These are phyloP conservation scores for Punctoribates punctum DNA, from an alignment of 2,888 invertebrate genomes.

Conservation along the genomic window DNA sequence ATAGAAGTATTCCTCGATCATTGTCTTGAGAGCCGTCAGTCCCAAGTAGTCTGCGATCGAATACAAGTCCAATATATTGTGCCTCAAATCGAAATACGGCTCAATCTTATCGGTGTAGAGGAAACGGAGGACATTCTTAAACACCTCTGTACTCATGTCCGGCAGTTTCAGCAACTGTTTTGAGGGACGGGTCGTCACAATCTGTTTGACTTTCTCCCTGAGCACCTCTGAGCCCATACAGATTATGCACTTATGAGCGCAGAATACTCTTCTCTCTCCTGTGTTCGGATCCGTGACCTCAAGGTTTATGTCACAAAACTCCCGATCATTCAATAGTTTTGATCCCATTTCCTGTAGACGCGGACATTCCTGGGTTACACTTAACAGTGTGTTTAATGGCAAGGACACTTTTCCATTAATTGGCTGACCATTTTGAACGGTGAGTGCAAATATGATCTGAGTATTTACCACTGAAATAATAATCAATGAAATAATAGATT, in stretches of 20 bases:
- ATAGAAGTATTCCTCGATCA: conserved; percentile 8
- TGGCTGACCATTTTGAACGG: too few relatives aligned
- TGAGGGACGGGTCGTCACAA: background rate
- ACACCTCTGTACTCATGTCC: background rate
- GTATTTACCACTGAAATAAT: too few relatives aligned
- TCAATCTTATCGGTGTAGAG: background rate
- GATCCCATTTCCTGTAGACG: background rate
- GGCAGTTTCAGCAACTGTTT: background rate
- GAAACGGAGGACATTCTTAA: background rate
- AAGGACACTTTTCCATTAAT: too few relatives aligned
- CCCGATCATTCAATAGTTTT: background rate
- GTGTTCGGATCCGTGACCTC: background rate
- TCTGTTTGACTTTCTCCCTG: background rate
- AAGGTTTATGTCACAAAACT: background rate
- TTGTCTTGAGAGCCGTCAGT: background rate
- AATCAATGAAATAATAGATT: too few relatives aligned
- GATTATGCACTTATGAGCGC: background rate
- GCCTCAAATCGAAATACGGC: background rate
- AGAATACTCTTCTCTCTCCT: background rate
- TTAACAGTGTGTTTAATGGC: too few relatives aligned
- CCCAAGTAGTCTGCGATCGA: background rate
- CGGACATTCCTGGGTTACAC: conserved; percentile 11
- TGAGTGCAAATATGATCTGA: too few relatives aligned
- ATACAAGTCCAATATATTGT: background rate
- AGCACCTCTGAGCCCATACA: background rate